phyloP scores from a whole-genome alignment of 2,797 vertebrate species.

The Avahi laniger region DNA sequence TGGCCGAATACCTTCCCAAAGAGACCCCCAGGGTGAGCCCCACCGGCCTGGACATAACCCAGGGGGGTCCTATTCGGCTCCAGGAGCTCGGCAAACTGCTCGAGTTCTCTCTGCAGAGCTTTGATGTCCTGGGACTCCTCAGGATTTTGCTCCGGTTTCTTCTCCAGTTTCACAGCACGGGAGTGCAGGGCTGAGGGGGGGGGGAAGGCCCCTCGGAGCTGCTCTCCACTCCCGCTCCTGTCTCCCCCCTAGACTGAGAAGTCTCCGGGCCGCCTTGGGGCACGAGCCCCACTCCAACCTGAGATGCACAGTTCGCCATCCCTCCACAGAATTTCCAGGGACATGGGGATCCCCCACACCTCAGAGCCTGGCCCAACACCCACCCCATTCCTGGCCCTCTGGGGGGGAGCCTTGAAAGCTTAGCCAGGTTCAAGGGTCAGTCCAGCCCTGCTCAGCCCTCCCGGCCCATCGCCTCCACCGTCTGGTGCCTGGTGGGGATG shows the following conservation, averaged over 20 bases:
- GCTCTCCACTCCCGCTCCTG: slow-evolving; percentile 36
- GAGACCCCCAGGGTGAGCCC: slow-evolving; percentile 85
- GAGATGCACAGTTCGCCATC: slow-evolving; percentile 60
- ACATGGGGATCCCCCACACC: slow-evolving; percentile 64
- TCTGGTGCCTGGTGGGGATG: slow-evolving; percentile 66
- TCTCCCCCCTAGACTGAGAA: slow-evolving; percentile 34
- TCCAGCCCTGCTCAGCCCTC: slow-evolving; percentile 66
- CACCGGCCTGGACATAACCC: slow-evolving; percentile 87
- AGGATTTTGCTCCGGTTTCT: slow-evolving; percentile 53
- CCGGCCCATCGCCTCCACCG: slow-evolving; percentile 60
- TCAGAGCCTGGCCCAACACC: slow-evolving; percentile 52
- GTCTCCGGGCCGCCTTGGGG: slow-evolving; percentile 57
- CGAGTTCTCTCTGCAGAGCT: slow-evolving; percentile 81
- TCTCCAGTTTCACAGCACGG: slow-evolving; percentile 30
- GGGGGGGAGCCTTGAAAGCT: slow-evolving; percentile 63
- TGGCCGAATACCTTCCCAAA: slow-evolving; percentile 89
- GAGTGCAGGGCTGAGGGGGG: slow-evolving; percentile 42
- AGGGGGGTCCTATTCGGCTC: slow-evolving; percentile 86
- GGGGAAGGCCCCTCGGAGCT: slow-evolving; percentile 43
- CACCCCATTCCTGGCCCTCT: slow-evolving; percentile 47
- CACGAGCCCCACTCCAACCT: slow-evolving; percentile 48
- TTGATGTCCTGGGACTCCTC: slow-evolving; percentile 81
- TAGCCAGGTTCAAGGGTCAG: slow-evolving; percentile 70
- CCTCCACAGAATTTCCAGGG: slow-evolving; percentile 66
- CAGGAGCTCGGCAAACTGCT: slow-evolving; percentile 86